phyloP scores from a whole-genome alignment of 2,113 vertebrate genomes.

The Lethenteron camtschaticum region DNA sequence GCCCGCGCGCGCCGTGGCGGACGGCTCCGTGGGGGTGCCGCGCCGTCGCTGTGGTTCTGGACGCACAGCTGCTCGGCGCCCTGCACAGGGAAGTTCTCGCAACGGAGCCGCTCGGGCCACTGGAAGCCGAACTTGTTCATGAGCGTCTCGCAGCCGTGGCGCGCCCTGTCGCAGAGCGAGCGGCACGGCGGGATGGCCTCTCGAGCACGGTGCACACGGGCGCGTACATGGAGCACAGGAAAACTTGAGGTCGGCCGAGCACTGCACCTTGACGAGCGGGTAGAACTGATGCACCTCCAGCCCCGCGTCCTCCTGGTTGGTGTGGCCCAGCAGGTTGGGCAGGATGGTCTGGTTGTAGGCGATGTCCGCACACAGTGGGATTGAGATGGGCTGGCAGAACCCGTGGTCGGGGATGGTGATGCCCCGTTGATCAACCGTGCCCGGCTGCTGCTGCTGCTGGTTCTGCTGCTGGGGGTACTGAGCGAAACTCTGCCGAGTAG shows the following conservation, averaged over 20 bases:
- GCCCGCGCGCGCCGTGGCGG: slow-evolving; percentile 31
- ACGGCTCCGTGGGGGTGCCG: slow-evolving; percentile 57
- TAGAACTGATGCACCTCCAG: slow-evolving; percentile 66
- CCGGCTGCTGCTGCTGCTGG: too few species aligned
- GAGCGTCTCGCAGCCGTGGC: slow-evolving; percentile 64
- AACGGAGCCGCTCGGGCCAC: slow-evolving; percentile 83
- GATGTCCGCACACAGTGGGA: slow-evolving; percentile 84
- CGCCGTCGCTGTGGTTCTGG: slow-evolving; percentile 59
- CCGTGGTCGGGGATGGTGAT: slow-evolving; percentile 63
- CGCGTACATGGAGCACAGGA: slow-evolving; percentile 78
- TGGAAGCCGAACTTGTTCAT: slow-evolving; percentile 78
- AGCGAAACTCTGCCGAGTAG: too few species aligned
- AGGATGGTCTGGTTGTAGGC: slow-evolving; percentile 90
- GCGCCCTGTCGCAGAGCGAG: slow-evolving; percentile 88
- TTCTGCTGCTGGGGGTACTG: too few species aligned
- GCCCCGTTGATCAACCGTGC: slow-evolving; percentile 30
- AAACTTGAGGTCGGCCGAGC: slow-evolving; percentile 77
- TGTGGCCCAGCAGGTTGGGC: slow-evolving; percentile 70
- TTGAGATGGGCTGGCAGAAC: slow-evolving; percentile 67
- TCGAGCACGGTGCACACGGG: slow-evolving; percentile 99
- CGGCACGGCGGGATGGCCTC: slow-evolving; percentile 72
- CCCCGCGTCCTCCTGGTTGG: slow-evolving; percentile 52
- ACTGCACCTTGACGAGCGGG: slow-evolving; percentile 54
- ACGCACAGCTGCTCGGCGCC: slow-evolving; percentile 91
- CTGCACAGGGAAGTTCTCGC: slow-evolving; percentile 65